Conservation (phyloP, 2,888 invertebrate genomes). For the Ischnus inquisitorius region DNA sequence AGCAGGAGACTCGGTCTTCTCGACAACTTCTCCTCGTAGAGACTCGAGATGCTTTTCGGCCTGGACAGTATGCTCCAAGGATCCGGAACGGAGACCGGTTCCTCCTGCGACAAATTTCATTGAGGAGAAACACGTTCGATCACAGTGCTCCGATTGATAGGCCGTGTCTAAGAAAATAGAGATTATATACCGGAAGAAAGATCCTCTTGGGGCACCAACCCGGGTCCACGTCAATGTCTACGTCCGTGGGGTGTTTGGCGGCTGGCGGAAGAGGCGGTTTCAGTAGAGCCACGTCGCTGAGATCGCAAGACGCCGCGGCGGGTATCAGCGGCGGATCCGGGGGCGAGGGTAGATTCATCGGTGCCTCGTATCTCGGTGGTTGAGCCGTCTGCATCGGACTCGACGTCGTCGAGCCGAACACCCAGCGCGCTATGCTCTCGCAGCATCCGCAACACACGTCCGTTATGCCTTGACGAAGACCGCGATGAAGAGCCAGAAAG, state of each 20-base stretch:
- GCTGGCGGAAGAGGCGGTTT: constrained; percentile 82
- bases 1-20: constrained; percentile 81
- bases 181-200: constrained; percentile 9
- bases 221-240: no score
- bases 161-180: neutral
- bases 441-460: constrained; percentile 92
- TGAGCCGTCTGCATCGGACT: constrained; percentile 76
- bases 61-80: constrained; percentile 80
- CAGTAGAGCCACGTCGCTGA: constrained; percentile 82
- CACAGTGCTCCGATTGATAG: neutral
- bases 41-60: constrained; percentile 80
- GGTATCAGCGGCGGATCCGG: constrained; percentile 72
- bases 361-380: constrained; percentile 81
- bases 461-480: constrained; percentile 90
- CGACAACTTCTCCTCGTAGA: constrained; percentile 80
- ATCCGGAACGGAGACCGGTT: constrained; percentile 75
- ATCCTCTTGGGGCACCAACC: no score
- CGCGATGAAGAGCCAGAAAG: constrained; percentile 92
- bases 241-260: constrained; percentile 75
- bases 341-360: constrained; percentile 73
- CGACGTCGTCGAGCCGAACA: constrained; percentile 83
- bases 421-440: constrained; percentile 88
- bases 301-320: constrained; percentile 76
- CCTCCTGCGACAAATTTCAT: constrained; percentile 74
- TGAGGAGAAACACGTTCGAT: neutral